These are phyloP conservation scores for Nebria ingens DNA, from an alignment of 1,140 invertebrate species.

Conservation along the genomic window DNA sequence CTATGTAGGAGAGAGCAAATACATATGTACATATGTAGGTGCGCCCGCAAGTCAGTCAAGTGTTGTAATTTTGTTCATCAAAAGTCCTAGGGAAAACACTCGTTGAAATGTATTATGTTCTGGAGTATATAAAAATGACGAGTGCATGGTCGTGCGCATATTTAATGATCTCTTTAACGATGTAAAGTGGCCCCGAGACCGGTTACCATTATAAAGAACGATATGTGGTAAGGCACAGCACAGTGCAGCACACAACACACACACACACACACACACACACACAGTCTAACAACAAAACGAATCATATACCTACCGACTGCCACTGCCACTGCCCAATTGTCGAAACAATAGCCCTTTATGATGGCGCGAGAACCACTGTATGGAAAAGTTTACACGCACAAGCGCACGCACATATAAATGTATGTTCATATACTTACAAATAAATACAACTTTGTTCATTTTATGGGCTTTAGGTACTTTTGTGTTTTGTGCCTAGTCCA, in stretches of 20 bases:
- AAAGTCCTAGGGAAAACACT: neutral
- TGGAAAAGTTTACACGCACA: too few species aligned
- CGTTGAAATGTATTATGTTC: neutral
- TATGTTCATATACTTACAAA: too few species aligned
- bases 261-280: neutral
- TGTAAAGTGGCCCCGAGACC: neutral
- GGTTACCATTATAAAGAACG: too few species aligned
- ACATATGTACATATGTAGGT: too few species aligned
- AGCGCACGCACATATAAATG: too few species aligned
- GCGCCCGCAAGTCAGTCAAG: too few species aligned
- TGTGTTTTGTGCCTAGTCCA: too few species aligned
- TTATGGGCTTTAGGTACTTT: too few species aligned
- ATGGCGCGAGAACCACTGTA: neutral
- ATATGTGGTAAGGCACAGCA: too few species aligned
- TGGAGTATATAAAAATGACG: neutral
- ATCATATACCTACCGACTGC: neutral
- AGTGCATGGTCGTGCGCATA: neutral
- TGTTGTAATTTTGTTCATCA: too few species aligned
- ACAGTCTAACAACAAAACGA: neutral
- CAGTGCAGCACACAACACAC: neutral
- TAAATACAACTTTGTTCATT: too few species aligned
- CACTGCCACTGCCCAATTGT: neutral
- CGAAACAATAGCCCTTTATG: neutral
- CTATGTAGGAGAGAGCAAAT: too few species aligned
- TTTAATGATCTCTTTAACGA: slow-evolving; percentile 2